Evolutionary conservation across 2,888 invertebrate genomes (phyloP).

Genomic region (Drosophila mercatorum): DNA sequence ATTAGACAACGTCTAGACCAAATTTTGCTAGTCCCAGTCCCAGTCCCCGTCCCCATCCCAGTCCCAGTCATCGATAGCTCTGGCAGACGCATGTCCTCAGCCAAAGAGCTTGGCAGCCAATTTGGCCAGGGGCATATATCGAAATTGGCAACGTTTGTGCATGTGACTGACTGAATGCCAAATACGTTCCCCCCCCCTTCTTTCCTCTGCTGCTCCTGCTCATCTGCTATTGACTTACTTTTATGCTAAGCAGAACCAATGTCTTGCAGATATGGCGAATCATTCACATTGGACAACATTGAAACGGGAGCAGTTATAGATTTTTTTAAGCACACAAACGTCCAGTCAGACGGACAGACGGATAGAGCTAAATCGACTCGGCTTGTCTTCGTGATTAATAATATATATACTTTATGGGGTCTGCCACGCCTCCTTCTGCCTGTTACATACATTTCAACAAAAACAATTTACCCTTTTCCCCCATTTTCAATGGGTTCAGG

Average conservation of each 20-base stretch:
- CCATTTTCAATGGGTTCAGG: too few relatives aligned
- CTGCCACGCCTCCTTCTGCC: too few relatives aligned
- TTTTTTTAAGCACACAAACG: too few relatives aligned
- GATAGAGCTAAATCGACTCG: too few relatives aligned
- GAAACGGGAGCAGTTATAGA: too few relatives aligned
- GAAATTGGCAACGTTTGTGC: conserved; percentile 68
- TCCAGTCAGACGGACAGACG: too few relatives aligned
- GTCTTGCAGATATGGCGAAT: conserved; percentile 10
- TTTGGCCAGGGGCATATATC: conserved; percentile 55
- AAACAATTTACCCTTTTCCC: too few relatives aligned
- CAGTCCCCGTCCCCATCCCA: not conserved
- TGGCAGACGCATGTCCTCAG: conserved; percentile 36
- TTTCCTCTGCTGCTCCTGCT: not conserved
- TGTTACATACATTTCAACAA: too few relatives aligned
- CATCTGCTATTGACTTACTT: conserved; percentile 44
- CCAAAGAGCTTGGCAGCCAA: conserved; percentile 52
- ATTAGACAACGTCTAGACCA: conserved; percentile 74
- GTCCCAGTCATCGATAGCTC: conserved; percentile 61
- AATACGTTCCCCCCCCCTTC: conserved; percentile 18
- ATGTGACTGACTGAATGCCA: conserved; percentile 55
- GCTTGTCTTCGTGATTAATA: too few relatives aligned
- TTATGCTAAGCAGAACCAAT: conserved; percentile 43
- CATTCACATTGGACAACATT: too few relatives aligned
- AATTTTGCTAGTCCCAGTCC: conserved; percentile 32
- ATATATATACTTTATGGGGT: too few relatives aligned